phyloP scores from a whole-genome alignment of 2,888 invertebrate species.

The Seira ritae region DNA sequence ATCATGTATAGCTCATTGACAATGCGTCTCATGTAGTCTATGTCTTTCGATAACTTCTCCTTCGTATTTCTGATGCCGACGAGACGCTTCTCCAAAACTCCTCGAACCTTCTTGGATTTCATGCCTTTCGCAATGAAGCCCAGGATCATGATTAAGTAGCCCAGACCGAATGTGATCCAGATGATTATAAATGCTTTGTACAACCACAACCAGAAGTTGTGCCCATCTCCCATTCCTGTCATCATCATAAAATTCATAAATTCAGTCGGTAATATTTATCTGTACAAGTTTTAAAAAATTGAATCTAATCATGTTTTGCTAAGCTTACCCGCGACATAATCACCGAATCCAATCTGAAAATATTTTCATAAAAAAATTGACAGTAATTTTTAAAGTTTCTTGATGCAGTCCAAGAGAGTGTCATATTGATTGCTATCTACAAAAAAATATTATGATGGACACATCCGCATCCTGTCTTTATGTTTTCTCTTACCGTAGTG shows the following conservation, averaged over 20 bases:
- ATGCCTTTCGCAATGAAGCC: conserved; percentile 88
- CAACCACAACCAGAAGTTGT: conserved; percentile 75
- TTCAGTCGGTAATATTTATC: not conserved
- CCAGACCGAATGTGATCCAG: conserved; percentile 94
- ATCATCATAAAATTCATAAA: not conserved
- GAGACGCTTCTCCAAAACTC: conserved; percentile 70
- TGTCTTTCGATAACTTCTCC: conserved; percentile 82
- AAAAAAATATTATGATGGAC: too few species aligned
- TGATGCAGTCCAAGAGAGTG: too few species aligned
- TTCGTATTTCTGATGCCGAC: conserved; percentile 67
- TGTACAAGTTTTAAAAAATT: not conserved
- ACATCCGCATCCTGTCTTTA: too few species aligned
- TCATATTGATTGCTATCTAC: too few species aligned
- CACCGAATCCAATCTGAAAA: conserved; percentile 90
- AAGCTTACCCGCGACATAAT: conserved; percentile 88
- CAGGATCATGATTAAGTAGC: conserved; percentile 92
- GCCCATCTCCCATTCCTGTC: conserved; percentile 71
- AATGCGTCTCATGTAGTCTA: conserved; percentile 84
- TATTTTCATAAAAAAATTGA: too few species aligned
- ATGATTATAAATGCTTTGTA: conserved; percentile 89
- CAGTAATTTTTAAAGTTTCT: too few species aligned
- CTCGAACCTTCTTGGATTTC: conserved; percentile 74
- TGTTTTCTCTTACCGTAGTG: conserved; percentile 71
- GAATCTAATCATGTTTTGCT: not conserved
- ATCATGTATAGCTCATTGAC: conserved; percentile 89